phyloP scores from a whole-genome alignment of 1,140 invertebrate species.

The Panagrolaimus sp. region DNA sequence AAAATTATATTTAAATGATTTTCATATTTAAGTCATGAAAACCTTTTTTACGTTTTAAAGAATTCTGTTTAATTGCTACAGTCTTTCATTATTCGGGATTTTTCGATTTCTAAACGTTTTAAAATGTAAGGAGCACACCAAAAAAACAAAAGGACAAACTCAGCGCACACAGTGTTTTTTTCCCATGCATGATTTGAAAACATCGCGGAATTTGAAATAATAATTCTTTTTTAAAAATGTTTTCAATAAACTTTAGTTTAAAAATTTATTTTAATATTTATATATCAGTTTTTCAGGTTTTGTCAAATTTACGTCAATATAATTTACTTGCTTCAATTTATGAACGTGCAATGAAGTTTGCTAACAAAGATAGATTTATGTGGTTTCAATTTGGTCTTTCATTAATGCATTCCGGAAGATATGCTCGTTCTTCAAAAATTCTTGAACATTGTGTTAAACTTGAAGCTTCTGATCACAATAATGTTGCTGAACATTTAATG shows the following conservation, averaged over 20 bases:
- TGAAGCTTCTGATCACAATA: constrained; percentile 24
- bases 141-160: too few relatives aligned
- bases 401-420: constrained; percentile 29
- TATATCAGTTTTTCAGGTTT: constrained; percentile 11
- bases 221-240: too few relatives aligned
- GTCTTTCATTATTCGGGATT: too few relatives aligned
- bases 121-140: too few relatives aligned
- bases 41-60: too few relatives aligned
- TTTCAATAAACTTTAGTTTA: too few relatives aligned
- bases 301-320: constrained; percentile 44
- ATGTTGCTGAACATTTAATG: constrained; percentile 38
- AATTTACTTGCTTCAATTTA: constrained; percentile 27
- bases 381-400: constrained; percentile 40
- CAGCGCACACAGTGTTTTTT: too few relatives aligned
- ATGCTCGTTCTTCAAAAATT: constrained; percentile 35
- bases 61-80: too few relatives aligned
- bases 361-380: constrained; percentile 20
- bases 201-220: constrained; percentile 14
- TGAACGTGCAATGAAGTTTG: constrained; percentile 32
- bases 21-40: too few relatives aligned
- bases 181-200: too few relatives aligned
- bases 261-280: background rate
- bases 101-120: too few relatives aligned
- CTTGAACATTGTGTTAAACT: constrained; percentile 31
- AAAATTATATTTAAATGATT: too few relatives aligned